phyloP scores from a whole-genome alignment of 2,797 vertebrate species.

The Anisognathus igniventris region DNA sequence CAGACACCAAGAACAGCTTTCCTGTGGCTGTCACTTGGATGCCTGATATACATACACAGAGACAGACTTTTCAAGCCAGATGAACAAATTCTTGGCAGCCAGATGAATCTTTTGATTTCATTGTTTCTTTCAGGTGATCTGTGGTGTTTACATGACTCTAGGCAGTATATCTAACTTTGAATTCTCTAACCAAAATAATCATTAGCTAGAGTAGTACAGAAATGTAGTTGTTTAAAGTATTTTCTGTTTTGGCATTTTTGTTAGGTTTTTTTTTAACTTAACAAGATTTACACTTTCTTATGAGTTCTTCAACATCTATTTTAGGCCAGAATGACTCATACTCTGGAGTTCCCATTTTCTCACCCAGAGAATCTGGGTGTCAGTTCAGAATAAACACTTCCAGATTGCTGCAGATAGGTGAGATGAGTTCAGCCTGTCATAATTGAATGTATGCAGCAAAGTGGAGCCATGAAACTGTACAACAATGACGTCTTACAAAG shows the following conservation, averaged over 20 bases:
- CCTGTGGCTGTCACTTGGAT: not conserved
- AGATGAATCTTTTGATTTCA: not conserved
- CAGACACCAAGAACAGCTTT: not conserved
- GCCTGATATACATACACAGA: not conserved
- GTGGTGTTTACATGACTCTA: not conserved
- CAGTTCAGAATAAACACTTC: not conserved
- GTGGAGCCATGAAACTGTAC: not conserved
- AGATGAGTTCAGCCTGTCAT: not conserved
- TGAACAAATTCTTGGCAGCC: not conserved
- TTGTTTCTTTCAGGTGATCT: not conserved
- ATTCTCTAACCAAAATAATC: not conserved
- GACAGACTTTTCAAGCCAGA: not conserved
- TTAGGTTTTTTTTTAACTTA: not conserved
- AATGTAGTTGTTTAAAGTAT: not conserved
- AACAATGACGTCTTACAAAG: not conserved
- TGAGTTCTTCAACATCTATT: not conserved
- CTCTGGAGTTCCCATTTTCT: slow-evolving; percentile 11
- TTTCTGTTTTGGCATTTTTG: not conserved
- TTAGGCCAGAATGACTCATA: not conserved
- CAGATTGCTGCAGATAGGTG: not conserved
- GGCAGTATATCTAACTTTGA: not conserved
- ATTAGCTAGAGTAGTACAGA: not conserved
- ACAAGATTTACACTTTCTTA: not conserved
- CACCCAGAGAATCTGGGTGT: not conserved
- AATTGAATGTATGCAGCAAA: not conserved